Base-by-base conservation (phyloP, 1,140 invertebrate species). In the Brachionus koreanus region DNA sequence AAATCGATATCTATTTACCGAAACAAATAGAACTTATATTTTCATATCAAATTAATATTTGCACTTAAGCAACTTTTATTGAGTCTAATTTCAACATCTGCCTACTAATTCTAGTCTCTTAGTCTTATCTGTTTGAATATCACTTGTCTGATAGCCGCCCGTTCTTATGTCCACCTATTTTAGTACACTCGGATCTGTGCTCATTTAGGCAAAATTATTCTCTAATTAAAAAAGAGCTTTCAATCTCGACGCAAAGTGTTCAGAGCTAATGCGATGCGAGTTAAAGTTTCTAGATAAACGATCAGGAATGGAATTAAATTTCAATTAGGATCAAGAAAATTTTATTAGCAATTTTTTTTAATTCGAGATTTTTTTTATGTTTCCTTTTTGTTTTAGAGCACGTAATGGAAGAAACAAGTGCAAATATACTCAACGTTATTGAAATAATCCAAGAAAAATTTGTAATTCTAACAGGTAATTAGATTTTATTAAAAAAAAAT, bases 391-490 rank as follows among this genome's bases (percentile, higher is more conserved):
- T 42, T 61, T 19, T 37, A 79, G 76, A 79, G 49, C 76, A 79
- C 76, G 76, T 79, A 65, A 79, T 79, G 76, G 76, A 79, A 65
- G 76, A 79, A 65, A 79, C 76, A 39, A 79, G 76, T 61, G 76
- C 76, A 57, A 79, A 79, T 42, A 79, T 79, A 61, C 39, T 79
- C 19, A 79, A 65, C 39, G 76, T 79, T 23, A 79, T 79, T 42
- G 76, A 79, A 79, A 79, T 79, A 61, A 57, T 79, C 37, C 76
- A 79, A 79, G 76, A 79, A 65, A 79, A 79, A 65, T 79, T 79
- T 65, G 39, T 79, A 39, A 79, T 79, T 61, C 57, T 79, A 65
- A 79, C 76, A 79, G 76, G 76, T 79, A 79, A 77, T 52, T 61
- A 61, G 3, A 52, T 77, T 77, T 69, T 25, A 19, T 33, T 1